A percentile compares a stretch with the other conserved stretches of the same genome.
These are phyloP conservation scores for Drosophila multiciliata DNA, from an alignment of 2,888 invertebrate genomes.

Conservation along the genomic window DNA sequence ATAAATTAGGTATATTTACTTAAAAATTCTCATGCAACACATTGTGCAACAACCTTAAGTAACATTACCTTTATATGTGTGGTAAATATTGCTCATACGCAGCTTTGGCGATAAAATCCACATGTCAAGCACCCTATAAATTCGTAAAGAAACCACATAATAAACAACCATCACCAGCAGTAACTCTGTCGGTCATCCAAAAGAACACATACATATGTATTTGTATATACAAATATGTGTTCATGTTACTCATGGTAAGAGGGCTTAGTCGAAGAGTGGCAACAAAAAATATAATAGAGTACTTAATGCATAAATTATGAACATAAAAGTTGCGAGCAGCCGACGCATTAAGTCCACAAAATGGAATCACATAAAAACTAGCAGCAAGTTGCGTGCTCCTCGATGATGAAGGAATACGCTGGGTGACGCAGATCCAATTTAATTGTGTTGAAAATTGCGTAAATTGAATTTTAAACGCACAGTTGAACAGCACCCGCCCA, in stretches of 20 bases:
- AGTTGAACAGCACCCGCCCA: conserved; percentile 22
- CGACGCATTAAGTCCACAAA: conserved; percentile 24
- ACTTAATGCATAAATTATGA: conserved; percentile 71
- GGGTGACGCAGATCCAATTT: conserved; percentile 42
- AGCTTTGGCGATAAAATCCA: conserved; percentile 32
- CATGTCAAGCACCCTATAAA: conserved; percentile 53
- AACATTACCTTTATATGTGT: neutral
- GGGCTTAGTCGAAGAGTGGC: conserved; percentile 17
- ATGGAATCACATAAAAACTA: conserved; percentile 32
- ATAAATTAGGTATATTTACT: neutral
- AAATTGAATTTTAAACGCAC: conserved; percentile 75
- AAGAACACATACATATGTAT: conserved; percentile 1
- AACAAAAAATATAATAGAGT: conserved; percentile 70
- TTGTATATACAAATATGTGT: neutral
- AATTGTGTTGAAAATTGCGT: conserved; percentile 74
- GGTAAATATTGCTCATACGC: conserved; percentile 56
- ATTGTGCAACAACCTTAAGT: neutral
- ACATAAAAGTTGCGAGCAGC: conserved; percentile 54
- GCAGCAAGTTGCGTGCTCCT: conserved; percentile 40
- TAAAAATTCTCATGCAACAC: too few species aligned
- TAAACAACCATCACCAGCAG: conserved; percentile 26
- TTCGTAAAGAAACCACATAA: conserved; percentile 40
- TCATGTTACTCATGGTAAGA: conserved; percentile 4
- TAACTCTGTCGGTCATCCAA: conserved; percentile 27
- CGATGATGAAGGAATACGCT: neutral